phyloP scores from a whole-genome alignment of 2,888 invertebrate species.

The Trichogramma dendrolimi region DNA sequence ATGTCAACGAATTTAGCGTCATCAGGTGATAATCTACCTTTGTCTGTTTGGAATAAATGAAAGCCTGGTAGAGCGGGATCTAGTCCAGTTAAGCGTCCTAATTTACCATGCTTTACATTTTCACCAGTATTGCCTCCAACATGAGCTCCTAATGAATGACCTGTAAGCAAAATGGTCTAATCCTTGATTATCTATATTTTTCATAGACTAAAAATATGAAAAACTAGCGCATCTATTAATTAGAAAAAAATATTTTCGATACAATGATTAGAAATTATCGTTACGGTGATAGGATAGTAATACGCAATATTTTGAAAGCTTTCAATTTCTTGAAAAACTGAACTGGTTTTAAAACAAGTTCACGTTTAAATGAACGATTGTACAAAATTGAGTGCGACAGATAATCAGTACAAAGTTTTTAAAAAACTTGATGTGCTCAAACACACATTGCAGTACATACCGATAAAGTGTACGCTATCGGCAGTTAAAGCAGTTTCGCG shows the following conservation, averaged over 20 bases:
- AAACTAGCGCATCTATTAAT: too few species aligned
- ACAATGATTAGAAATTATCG: too few species aligned
- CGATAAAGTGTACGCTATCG: slow-evolving; percentile 51
- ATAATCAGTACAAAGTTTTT: background rate
- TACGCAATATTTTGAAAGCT: background rate
- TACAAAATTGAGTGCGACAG: too few species aligned
- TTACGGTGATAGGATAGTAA: background rate
- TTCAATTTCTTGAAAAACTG: background rate
- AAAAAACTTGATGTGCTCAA: background rate
- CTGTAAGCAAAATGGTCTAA: slow-evolving; percentile 28
- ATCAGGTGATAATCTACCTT: slow-evolving; percentile 42
- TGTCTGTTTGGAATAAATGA: slow-evolving; percentile 39
- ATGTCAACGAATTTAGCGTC: slow-evolving; percentile 51
- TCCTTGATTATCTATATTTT: background rate
- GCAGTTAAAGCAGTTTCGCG: slow-evolving; percentile 42
- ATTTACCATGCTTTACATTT: slow-evolving; percentile 39
- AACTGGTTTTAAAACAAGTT: background rate
- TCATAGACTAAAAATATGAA: too few species aligned
- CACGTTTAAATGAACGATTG: too few species aligned
- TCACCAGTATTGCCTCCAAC: slow-evolving; percentile 48
- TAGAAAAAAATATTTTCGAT: too few species aligned
- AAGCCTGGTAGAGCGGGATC: slow-evolving; percentile 54
- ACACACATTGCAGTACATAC: slow-evolving; percentile 32
- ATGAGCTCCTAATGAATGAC: slow-evolving; percentile 50
- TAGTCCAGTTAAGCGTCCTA: slow-evolving; percentile 53